Percentiles rank a stretch among this genome's conserved stretches.
Evolutionary conservation across 2,113 vertebrate species (phyloP).

Genomic region (Alexandromys fortis): DNA sequence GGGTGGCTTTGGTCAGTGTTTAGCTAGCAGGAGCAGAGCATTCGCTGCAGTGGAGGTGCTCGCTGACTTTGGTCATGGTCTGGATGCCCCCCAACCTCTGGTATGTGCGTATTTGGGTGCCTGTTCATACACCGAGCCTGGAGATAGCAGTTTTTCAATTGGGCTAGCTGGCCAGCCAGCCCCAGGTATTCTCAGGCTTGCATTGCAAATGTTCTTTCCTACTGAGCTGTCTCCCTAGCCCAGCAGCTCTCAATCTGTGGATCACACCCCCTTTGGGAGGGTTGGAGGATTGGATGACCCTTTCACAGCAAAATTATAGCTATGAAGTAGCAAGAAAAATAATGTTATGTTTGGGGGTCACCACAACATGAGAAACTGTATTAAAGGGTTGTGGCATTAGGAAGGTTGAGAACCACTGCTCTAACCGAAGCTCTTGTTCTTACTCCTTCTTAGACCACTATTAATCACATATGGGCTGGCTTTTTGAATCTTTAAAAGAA

Average conservation of each 20-base stretch:
- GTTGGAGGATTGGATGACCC: neutral
- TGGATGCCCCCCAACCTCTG: neutral
- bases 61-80: neutral
- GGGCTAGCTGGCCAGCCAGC: neutral
- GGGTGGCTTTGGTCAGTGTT: neutral
- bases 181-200: neutral
- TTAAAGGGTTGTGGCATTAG: neutral
- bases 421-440: neutral
- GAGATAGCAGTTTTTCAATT: neutral
- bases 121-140: neutral
- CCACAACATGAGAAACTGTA: neutral
- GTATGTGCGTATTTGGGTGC: neutral
- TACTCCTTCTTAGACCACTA: neutral
- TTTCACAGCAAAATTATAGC: neutral
- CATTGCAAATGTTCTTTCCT: fast-evolving
- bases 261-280: neutral
- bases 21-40: neutral
- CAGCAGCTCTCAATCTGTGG: neutral
- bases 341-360: neutral
- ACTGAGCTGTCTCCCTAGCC: neutral
- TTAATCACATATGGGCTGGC: neutral
- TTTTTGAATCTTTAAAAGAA: neutral
- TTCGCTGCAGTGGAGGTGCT: neutral
- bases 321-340: neutral
- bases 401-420: neutral